Evolutionary conservation across 2,888 invertebrate species (phyloP), one percentile per base, ranked within the genome.

Genomic region (Dendrolimus houi): DNA sequence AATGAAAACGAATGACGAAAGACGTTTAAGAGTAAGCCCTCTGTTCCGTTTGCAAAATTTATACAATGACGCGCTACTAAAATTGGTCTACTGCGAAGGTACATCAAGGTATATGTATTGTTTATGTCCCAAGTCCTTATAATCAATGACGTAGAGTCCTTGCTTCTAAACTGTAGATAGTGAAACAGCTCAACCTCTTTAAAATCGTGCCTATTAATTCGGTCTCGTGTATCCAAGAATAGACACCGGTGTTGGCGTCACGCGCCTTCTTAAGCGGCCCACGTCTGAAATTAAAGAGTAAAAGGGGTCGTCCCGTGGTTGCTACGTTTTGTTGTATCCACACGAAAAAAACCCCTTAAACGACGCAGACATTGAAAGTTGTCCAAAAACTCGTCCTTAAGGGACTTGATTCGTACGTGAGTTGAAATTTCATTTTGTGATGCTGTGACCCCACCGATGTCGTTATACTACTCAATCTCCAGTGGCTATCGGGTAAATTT

Each of bases 241-340:
- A 72, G 61, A 58, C 57, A 55, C 59, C 67, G 54, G 56, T 71
- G 73, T 74, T 66, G 64, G 57, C 62, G 66, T 74, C 77, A 78
- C 78, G 77, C 68, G 68, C 73, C 58, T 66, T 63, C 69, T 67
- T 74, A 81, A 81, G 72, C 70, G 74, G 69, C 70, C 72, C 82
- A 82, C 80, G 80, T 85, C 75, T 77, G 72, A 83, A 83, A 83
- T 85, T 81, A 82, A 85, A 79, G 75, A 80, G 75, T 72, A 60
- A 71, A 78, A 75, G 72, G 72, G 75, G 70, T 72, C 72, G 69
- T 67, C 62, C 64, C 68, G 64, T 68, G 72, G 70, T 41, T 52
- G 52, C n/a, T 29, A 41, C n/a, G 10, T 56, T 7, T 54, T 55
- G 12, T 14, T 52, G 60, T 64, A 70, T 69, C 68, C 67, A 66